A percentile compares a stretch with the other conserved stretches of the same genome.
Evolutionary conservation across 2,113 vertebrate species (phyloP).

Genomic region (Typhlomys cinereus): DNA sequence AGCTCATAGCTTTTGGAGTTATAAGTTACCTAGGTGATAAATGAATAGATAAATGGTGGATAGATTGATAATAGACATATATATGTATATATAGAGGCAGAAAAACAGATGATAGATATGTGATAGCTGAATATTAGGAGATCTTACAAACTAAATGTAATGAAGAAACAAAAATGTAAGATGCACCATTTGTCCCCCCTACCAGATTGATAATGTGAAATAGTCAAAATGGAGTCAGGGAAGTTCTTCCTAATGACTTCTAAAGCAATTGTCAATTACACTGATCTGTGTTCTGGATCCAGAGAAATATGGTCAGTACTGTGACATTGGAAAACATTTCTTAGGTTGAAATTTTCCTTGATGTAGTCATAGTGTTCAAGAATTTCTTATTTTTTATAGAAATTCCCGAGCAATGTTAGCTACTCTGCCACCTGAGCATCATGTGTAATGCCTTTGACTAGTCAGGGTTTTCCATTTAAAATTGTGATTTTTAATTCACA

Average conservation of each 20-base stretch:
- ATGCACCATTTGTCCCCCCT: fast-evolving
- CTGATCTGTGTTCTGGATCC: background rate
- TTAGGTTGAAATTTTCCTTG: background rate
- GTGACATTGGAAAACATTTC: background rate
- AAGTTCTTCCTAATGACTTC: background rate
- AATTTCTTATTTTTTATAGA: background rate
- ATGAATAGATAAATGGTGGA: no score
- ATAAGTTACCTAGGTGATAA: background rate
- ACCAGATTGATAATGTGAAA: no score
- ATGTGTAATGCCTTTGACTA: no score
- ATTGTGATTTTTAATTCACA: background rate
- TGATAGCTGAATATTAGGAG: no score
- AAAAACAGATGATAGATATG: no score
- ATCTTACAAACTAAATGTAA: background rate
- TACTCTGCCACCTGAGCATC: no score
- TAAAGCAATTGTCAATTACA: background rate
- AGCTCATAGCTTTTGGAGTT: background rate
- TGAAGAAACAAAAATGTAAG: background rate
- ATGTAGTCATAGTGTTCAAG: background rate
- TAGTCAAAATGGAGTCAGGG: background rate
- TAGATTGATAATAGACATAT: no score
- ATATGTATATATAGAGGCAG: background rate
- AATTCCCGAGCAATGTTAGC: background rate
- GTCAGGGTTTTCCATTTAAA: background rate
- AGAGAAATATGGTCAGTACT: background rate